Evolutionary conservation across 2,888 invertebrate species (phyloP).

Genomic region (Strigamia maritima): DNA sequence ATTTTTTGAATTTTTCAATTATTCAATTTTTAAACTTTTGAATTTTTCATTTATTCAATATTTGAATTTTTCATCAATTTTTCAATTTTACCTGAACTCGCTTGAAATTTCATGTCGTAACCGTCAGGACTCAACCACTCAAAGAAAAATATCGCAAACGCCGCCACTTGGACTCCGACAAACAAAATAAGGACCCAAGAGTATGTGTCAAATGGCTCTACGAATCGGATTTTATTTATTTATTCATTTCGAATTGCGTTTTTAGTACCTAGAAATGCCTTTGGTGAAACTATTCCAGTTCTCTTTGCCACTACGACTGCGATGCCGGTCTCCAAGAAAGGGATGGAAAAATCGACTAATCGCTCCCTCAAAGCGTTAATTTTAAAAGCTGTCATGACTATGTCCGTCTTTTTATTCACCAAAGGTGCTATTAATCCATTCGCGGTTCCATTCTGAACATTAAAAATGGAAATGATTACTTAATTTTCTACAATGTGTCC

Average conservation of each 20-base stretch:
- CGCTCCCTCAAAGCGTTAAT: slow-evolving; percentile 81
- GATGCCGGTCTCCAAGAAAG: slow-evolving; percentile 95
- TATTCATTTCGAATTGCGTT: not conserved
- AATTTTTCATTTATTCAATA: not conserved
- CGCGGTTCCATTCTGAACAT: slow-evolving; percentile 78
- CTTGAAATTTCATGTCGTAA: slow-evolving; percentile 76
- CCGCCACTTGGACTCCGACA: slow-evolving; percentile 92
- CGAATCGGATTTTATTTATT: not conserved
- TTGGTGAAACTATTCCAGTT: slow-evolving; percentile 93
- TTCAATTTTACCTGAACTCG: slow-evolving; percentile 40
- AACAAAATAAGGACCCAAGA: slow-evolving; percentile 97
- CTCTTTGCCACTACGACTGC: slow-evolving; percentile 91
- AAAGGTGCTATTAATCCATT: slow-evolving; percentile 90
- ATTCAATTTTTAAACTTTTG: no score
- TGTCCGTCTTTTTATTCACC: slow-evolving; percentile 88
- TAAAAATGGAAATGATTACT: not conserved
- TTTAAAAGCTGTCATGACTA: slow-evolving; percentile 88
- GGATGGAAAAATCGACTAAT: slow-evolving; percentile 87
- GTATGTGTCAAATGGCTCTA: slow-evolving; percentile 96
- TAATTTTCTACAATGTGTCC: not conserved
- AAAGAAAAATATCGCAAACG: slow-evolving; percentile 91
- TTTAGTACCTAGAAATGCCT: slow-evolving; percentile 75
- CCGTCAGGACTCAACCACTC: slow-evolving; percentile 97
- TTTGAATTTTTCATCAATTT: not conserved
- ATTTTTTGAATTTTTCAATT: no score